Percentiles rank a stretch among this genome's conserved stretches.
Evolutionary conservation across 2,888 invertebrate genomes (phyloP).

Genomic region (Polymixis lichenea): DNA sequence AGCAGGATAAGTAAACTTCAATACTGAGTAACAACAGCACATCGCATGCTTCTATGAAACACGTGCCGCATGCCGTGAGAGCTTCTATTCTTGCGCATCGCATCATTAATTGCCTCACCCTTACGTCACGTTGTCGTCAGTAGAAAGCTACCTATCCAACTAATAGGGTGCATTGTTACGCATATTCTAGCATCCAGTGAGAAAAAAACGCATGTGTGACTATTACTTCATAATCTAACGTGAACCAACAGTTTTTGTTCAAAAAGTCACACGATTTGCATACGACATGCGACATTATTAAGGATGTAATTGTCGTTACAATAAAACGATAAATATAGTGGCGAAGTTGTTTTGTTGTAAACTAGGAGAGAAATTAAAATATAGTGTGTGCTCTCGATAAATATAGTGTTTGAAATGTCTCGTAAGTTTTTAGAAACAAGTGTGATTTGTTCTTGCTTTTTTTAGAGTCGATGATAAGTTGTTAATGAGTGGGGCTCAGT

Average conservation of each 20-base stretch:
- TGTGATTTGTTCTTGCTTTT: background rate
- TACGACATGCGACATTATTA: constrained; percentile 46
- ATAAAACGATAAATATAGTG: constrained; percentile 59
- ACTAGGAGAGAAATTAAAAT: constrained; percentile 37
- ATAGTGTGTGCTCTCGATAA: background rate
- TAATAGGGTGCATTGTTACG: constrained; percentile 60
- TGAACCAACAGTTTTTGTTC: constrained; percentile 56
- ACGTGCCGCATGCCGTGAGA: constrained; percentile 39
- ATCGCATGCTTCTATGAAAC: constrained; percentile 20
- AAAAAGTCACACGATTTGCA: constrained; percentile 65
- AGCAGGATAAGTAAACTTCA: constrained; percentile 1
- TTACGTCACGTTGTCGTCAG: constrained; percentile 56
- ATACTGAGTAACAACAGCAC: constrained; percentile 2
- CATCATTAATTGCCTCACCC: constrained; percentile 52
- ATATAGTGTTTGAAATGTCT: background rate
- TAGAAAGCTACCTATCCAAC: constrained; percentile 57
- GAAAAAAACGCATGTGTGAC: constrained; percentile 57
- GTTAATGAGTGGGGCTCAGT: background rate
- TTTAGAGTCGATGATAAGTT: background rate
- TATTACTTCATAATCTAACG: constrained; percentile 58
- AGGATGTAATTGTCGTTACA: constrained; percentile 60
- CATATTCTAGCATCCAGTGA: constrained; percentile 57
- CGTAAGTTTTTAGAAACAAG: background rate
- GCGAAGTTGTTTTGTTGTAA: constrained; percentile 25
- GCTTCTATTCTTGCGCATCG: constrained; percentile 34